Base-by-base conservation (phyloP, 2,888 invertebrate genomes). In the Spodoptera littoralis region DNA sequence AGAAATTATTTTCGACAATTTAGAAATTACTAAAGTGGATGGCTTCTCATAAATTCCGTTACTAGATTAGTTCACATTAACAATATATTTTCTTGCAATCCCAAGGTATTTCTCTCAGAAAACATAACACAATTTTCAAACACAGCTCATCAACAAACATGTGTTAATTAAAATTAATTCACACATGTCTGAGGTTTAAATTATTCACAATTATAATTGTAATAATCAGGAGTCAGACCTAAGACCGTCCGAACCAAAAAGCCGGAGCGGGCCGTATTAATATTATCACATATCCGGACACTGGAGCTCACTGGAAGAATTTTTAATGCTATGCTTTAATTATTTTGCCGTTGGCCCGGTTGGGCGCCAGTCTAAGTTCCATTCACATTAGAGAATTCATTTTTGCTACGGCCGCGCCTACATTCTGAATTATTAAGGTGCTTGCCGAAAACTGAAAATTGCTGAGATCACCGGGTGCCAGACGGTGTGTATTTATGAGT, bases 281-380 rank as follows among this genome's bases (percentile, higher is more conserved):
- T 94, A 94, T 92, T 93, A 94, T 93, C 94, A 93, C 90, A 90
- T 92, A 93, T 93, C 93, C 94, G 94, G 90, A 80, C 88, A 84
- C 58, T 88, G 84, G 85, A 88, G 89, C 90, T 88, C 90, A 83
- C 89, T 89, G 90, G 91, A 93, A 90, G 94, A 94, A 94, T 94
- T 94, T 94, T 94, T 93, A 94, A 94, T 94, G 94, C 86, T 85
- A 86, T 88, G 92, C 92, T 92, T 94, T 93, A 94, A 94, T 94
- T 94, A 94, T 94, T 94, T 94, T 90, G 90, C 90, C 86, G 85
- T 86, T 86, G 88, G 84, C 85, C 80, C 85, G 78, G 84, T 78
- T 81, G 73, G 82, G 74, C 81, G 70, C 73, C 79, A 69, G 67
- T 76, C 89, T 92, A 92, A 93, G 93, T 93, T 93, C 92, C 93